phyloP scores from a whole-genome alignment of 2,888 invertebrate genomes.

The Pheosia tremula region DNA sequence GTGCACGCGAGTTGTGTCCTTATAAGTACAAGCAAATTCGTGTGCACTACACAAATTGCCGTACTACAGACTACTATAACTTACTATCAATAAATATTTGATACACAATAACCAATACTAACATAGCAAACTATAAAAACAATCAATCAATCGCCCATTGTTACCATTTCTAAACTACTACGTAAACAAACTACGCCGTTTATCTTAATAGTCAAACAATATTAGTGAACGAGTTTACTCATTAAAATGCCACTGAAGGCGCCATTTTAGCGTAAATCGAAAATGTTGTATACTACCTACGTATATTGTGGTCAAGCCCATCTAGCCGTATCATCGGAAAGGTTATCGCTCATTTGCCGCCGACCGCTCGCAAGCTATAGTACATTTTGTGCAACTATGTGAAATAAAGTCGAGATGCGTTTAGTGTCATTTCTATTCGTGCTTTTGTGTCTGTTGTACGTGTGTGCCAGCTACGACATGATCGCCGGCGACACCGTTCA shows the following conservation, averaged over 20 bases:
- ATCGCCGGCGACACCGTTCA: slow-evolving; percentile 76
- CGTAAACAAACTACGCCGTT: slow-evolving; percentile 23
- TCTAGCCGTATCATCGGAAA: slow-evolving; percentile 41
- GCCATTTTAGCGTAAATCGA: slow-evolving; percentile 34
- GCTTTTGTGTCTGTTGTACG: slow-evolving; percentile 50
- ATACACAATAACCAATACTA: slow-evolving; percentile 9
- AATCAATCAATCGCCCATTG: slow-evolving; percentile 28
- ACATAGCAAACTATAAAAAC: slow-evolving; percentile 24
- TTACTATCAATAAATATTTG: too few relatives aligned
- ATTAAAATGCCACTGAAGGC: slow-evolving; percentile 26
- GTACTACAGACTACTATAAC: too few relatives aligned
- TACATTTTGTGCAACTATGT: slow-evolving; percentile 42
- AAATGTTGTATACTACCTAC: slow-evolving; percentile 25
- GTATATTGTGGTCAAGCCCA: slow-evolving; percentile 38
- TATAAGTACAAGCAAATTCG: too few relatives aligned
- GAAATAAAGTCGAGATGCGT: slow-evolving; percentile 68
- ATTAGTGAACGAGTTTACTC: slow-evolving; percentile 25
- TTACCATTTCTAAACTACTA: slow-evolving; percentile 17
- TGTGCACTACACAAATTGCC: too few relatives aligned
- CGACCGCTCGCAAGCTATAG: slow-evolving; percentile 31
- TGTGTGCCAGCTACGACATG: slow-evolving; percentile 69
- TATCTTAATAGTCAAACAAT: slow-evolving; percentile 35
- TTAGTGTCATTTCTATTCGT: slow-evolving; percentile 54
- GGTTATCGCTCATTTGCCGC: slow-evolving; percentile 57
- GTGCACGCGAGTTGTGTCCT: too few relatives aligned